A percentile compares a stretch with the other conserved stretches of the same genome.
phyloP scores from a whole-genome alignment of 1,140 invertebrate species.

The Megathymus violae region DNA sequence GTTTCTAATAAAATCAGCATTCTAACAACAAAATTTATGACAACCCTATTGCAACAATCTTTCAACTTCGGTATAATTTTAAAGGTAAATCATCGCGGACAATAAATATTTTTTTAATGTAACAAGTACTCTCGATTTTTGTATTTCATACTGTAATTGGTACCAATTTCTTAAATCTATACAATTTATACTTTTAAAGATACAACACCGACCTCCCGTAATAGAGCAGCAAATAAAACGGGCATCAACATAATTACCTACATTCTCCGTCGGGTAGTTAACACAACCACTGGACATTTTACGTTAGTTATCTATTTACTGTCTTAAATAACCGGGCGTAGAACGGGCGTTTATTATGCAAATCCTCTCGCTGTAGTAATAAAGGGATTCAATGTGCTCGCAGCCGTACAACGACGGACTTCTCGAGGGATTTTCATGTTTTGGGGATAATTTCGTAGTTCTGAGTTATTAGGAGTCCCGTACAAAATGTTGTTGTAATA shows the following conservation, averaged over 20 bases:
- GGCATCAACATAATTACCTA: neutral
- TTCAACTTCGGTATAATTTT: no score
- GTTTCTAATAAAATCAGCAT: no score
- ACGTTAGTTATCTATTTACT: slow-evolving; percentile 3
- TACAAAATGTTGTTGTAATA: neutral
- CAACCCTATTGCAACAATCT: no score
- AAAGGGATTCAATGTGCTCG: slow-evolving; percentile 4
- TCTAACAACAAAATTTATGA: no score
- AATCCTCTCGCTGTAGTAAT: slow-evolving; percentile 2
- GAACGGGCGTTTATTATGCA: slow-evolving; percentile 2
- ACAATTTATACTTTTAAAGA: no score
- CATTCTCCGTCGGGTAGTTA: neutral
- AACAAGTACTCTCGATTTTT: no score
- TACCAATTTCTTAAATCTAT: no score
- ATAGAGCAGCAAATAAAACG: neutral
- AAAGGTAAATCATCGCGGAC: no score
- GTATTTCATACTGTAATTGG: no score
- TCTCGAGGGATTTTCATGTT: slow-evolving; percentile 3
- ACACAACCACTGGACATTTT: slow-evolving; percentile 2
- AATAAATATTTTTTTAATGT: no score
- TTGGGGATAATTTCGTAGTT: neutral
- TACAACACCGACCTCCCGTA: no score
- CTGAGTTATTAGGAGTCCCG: neutral
- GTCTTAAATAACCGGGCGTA: neutral
- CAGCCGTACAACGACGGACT: neutral